Evolutionary conservation across 2,888 invertebrate genomes (phyloP).

Genomic region (Polydrusus pterygomalis): DNA sequence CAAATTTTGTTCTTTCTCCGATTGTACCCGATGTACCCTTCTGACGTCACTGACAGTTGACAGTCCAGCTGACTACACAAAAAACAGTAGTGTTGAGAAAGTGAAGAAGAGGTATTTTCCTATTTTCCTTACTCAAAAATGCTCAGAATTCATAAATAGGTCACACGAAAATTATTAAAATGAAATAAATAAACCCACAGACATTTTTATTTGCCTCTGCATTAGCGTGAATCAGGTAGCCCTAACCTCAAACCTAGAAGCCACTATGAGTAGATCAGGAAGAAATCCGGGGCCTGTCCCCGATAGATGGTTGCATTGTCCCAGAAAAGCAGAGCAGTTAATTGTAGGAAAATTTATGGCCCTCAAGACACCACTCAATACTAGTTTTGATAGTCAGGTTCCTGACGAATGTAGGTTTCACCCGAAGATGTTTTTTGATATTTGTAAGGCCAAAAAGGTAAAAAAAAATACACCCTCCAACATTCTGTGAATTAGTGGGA

Average conservation of each 20-base stretch:
- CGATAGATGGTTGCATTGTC: slow-evolving; percentile 91
- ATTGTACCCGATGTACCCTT: neutral
- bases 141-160: slow-evolving; percentile 10
- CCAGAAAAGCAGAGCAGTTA: slow-evolving; percentile 83
- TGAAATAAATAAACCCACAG: slow-evolving; percentile 4
- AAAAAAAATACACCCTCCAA: slow-evolving; percentile 52
- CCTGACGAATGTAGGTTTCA: slow-evolving; percentile 88
- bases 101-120: slow-evolving; percentile 11
- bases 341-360: slow-evolving; percentile 91
- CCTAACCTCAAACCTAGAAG: slow-evolving; percentile 36
- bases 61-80: slow-evolving; percentile 18
- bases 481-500: neutral
- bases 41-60: slow-evolving; percentile 3
- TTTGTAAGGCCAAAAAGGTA: slow-evolving; percentile 86
- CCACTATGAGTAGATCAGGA: slow-evolving; percentile 63
- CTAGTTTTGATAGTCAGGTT: slow-evolving; percentile 88
- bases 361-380: slow-evolving; percentile 94
- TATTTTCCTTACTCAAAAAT: slow-evolving; percentile 31
- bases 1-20: neutral
- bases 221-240: slow-evolving; percentile 10
- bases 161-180: neutral
- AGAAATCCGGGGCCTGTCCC: slow-evolving; percentile 81
- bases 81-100: slow-evolving; percentile 16
- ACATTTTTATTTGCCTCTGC: slow-evolving; percentile 10
- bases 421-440: slow-evolving; percentile 90